Evolutionary conservation across 2,888 invertebrate genomes (phyloP), one percentile per base, ranked within the genome.

Genomic region (Macrophya alboannulata): DNA sequence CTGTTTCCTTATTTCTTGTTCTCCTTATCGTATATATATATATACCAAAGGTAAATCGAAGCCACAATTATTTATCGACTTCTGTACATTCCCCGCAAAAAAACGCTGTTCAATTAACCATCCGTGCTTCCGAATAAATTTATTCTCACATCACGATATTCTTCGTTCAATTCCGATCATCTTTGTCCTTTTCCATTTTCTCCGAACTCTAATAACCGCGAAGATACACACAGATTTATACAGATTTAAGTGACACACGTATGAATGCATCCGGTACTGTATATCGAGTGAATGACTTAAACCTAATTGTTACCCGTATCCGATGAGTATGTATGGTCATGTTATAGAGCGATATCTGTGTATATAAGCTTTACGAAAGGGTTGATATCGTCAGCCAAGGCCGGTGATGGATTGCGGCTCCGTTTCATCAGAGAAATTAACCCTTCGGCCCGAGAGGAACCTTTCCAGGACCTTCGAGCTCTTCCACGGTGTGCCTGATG

Each of bases 361-460:
- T n/a, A 77, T 31, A 25, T 77, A n/a, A 43, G 9, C 45, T 12
- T 21, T 45, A n/a, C 17, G 51, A 77, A 71, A 83, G 83, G 83
- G 83, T 83, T 71, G 83, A 71, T 65, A 83, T 71, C 68, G 71
- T 48, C 31, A 68, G 83, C 8, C 8, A 40, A 71, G 15, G 37
- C 65, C 37, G 68, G 68, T 83, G 83, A 83, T 83, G 83, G 83
- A 83, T 83, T 68, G 83, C 83, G 68, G 83, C 65, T 48, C 83
- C 83, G 83, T 83, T 83, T 83, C 83, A 83, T 83, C 83, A 83
- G 83, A 89, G 89, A 89, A 81, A 91, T 91, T 91, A 91, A 91
- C 92, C 92, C 92, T 91, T 92, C 89, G 89, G 90, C 91, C 91
- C 91, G 90, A 89, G 92, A 90, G 91, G 89, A 91, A 31, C 31